Evolutionary conservation across 2,113 vertebrate genomes (phyloP).

Genomic region (Rhea americana): DNA sequence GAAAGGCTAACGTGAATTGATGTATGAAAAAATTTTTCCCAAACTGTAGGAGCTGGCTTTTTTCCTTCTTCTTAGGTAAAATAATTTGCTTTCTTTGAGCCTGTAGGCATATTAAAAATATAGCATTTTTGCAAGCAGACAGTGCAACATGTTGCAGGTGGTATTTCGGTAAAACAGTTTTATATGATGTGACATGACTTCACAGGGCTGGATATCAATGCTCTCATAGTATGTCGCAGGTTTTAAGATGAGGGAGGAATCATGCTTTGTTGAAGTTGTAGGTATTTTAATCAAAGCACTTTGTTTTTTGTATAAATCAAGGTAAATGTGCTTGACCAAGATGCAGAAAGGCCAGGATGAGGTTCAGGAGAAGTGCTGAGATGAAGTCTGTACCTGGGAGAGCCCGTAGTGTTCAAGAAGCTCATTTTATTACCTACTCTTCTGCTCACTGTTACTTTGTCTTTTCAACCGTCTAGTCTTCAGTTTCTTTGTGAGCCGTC

Average conservation of each 20-base stretch:
- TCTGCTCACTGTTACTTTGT: background rate
- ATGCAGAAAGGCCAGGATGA: background rate
- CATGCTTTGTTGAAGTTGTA: background rate
- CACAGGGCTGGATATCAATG: constrained; percentile 8
- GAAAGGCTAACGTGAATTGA: background rate
- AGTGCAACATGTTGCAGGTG: background rate
- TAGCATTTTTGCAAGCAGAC: background rate
- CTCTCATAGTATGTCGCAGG: background rate
- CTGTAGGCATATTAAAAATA: constrained; percentile 19
- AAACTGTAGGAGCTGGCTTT: background rate
- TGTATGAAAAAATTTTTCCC: constrained; percentile 26
- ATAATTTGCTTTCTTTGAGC: constrained; percentile 17
- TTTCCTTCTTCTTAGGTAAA: background rate
- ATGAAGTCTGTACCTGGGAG: background rate
- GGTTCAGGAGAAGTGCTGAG: background rate
- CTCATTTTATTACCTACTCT: background rate
- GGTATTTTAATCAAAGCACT: background rate
- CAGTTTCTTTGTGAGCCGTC: background rate
- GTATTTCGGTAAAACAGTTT: background rate
- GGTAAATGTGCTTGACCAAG: background rate
- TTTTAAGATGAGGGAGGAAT: constrained; percentile 5
- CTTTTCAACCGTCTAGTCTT: background rate
- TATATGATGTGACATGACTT: constrained; percentile 1
- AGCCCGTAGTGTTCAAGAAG: background rate
- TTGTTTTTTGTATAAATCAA: background rate